Evolutionary conservation across 2,113 vertebrate species (phyloP).

Genomic region (Lynx canadensis): DNA sequence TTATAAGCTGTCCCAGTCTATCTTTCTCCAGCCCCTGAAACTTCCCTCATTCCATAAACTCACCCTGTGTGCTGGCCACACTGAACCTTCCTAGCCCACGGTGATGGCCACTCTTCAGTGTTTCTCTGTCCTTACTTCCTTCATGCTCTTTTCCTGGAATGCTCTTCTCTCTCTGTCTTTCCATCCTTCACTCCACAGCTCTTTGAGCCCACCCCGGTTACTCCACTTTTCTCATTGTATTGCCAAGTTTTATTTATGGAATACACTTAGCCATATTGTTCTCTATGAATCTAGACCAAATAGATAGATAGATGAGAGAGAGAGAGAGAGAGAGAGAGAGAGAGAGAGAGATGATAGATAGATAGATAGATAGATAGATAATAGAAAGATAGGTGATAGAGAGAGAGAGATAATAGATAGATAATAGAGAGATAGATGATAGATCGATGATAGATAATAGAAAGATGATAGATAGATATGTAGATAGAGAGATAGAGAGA

Average conservation of each 20-base stretch:
- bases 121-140: background rate
- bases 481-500: too few species aligned
- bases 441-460: too few species aligned
- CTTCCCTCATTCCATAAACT: accelerated
- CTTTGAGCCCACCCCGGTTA: background rate
- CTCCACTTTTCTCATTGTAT: background rate
- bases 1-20: background rate
- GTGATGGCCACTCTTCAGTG: background rate
- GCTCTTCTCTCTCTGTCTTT: background rate
- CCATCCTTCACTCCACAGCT: background rate
- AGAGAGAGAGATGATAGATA: too few species aligned
- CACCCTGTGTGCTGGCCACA: background rate
- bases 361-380: too few species aligned
- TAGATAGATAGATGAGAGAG: background rate
- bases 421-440: too few species aligned
- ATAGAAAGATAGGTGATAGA: too few species aligned
- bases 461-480: too few species aligned
- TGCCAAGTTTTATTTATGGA: background rate
- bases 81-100: background rate
- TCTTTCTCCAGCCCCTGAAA: background rate
- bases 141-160: background rate
- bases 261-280: background rate
- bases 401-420: too few species aligned
- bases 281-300: background rate
- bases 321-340: too few species aligned